Percentiles rank a stretch among this genome's conserved stretches.
phyloP scores from a whole-genome alignment of 2,888 invertebrate species.

The Neocrepidodera transversa region DNA sequence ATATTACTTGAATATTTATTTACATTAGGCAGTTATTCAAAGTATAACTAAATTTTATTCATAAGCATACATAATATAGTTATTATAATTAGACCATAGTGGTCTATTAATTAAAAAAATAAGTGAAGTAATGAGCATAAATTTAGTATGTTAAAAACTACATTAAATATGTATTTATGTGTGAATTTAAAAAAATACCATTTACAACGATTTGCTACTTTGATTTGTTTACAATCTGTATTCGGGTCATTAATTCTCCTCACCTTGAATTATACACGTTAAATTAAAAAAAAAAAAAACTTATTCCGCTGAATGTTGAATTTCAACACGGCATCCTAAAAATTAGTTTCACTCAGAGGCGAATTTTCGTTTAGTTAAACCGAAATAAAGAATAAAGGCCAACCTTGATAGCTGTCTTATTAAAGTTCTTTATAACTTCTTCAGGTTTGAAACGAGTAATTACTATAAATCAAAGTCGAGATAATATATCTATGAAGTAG shows the following conservation, averaged over 20 bases:
- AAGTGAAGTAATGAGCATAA: too few relatives aligned
- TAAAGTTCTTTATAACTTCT: slow-evolving; percentile 15
- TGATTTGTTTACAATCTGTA: slow-evolving; percentile 5
- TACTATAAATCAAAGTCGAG: slow-evolving; percentile 23
- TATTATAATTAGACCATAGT: too few relatives aligned
- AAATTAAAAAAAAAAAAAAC: neutral
- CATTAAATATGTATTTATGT: too few relatives aligned
- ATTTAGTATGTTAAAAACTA: too few relatives aligned
- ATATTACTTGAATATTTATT: too few relatives aligned
- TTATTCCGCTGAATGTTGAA: neutral
- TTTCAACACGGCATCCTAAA: slow-evolving; percentile 2
- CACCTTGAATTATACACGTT: slow-evolving; percentile 10
- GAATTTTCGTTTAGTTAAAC: slow-evolving; percentile 6
- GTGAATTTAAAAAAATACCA: too few relatives aligned
- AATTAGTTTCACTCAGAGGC: slow-evolving; percentile 1
- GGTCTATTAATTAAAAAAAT: too few relatives aligned
- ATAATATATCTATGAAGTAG: slow-evolving; percentile 12
- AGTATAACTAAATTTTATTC: too few relatives aligned
- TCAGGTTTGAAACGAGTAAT: slow-evolving; percentile 6
- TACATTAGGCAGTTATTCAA: too few relatives aligned
- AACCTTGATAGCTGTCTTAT: slow-evolving; percentile 15
- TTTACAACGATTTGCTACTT: neutral
- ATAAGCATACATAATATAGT: too few relatives aligned
- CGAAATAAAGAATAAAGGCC: slow-evolving; percentile 1
- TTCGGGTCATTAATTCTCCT: slow-evolving; percentile 5